Conservation (phyloP, 2,888 invertebrate species). For the Ectobius pallidus region DNA sequence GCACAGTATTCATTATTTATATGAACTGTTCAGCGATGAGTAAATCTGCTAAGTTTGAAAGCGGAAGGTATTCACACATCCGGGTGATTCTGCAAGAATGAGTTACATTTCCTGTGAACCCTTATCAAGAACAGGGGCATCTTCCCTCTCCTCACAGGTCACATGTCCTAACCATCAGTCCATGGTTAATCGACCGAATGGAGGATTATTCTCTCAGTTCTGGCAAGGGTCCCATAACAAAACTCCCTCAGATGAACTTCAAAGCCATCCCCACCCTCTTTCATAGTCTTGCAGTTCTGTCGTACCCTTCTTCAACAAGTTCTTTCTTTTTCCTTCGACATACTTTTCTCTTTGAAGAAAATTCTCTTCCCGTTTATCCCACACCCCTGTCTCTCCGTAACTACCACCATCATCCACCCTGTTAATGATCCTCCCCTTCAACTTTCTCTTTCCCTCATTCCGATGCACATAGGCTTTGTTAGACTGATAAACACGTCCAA, state of each 20-base stretch:
- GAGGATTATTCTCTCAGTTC: conserved; percentile 20
- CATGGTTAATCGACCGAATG: conserved; percentile 16
- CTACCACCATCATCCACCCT: no score
- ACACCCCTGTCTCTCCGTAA: no score
- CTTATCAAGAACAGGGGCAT: no score
- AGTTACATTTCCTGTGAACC: no score
- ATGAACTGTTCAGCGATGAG: no score
- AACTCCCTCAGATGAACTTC: background rate
- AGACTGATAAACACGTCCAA: conserved; percentile 27
- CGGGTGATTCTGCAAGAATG: no score
- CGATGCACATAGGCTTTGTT: background rate
- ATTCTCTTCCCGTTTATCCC: background rate
- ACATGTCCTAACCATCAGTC: background rate
- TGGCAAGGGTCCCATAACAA: background rate
- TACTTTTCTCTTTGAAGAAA: conserved; percentile 1
- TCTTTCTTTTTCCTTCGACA: background rate
- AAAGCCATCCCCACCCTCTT: background rate
- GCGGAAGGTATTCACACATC: no score
- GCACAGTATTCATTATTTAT: no score
- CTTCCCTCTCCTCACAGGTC: no score
- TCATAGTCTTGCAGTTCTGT: background rate
- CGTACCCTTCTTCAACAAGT: background rate
- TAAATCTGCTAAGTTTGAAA: no score
- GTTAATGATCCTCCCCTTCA: conserved; percentile 26
- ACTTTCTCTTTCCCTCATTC: background rate